phyloP scores from a whole-genome alignment of 2,797 vertebrate genomes.

The Bovichtus diacanthus region DNA sequence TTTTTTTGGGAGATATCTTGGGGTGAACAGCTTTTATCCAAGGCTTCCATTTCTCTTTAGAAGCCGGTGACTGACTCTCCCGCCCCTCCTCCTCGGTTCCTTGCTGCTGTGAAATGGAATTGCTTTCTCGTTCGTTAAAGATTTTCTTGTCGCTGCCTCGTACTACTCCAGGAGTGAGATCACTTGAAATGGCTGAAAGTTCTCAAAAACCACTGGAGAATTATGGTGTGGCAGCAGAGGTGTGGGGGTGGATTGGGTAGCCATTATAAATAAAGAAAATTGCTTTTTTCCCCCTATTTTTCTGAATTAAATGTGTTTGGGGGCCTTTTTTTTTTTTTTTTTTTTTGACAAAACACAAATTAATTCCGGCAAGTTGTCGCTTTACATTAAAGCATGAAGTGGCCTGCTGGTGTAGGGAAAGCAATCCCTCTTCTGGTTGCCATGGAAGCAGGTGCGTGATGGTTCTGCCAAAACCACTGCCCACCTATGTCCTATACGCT shows the following conservation, averaged over 20 bases:
- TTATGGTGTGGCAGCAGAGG: constrained; percentile 45
- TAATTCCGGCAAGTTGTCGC: constrained; percentile 84
- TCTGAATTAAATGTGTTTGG: constrained; percentile 69
- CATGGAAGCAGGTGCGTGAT: constrained; percentile 82
- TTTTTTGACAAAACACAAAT: constrained; percentile 78
- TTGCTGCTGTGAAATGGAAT: constrained; percentile 83
- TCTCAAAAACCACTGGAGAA: constrained; percentile 70
- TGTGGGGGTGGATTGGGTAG: constrained; percentile 25
- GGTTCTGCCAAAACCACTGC: constrained; percentile 78
- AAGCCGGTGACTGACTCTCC: constrained; percentile 72
- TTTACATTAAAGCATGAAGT: constrained; percentile 87
- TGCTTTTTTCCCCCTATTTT: constrained; percentile 52
- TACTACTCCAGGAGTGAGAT: constrained; percentile 69
- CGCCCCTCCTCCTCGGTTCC: constrained; percentile 65
- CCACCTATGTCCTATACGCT: constrained; percentile 77
- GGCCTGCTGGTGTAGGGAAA: constrained; percentile 73
- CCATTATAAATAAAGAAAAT: constrained; percentile 71
- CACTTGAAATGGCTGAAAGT: constrained; percentile 78
- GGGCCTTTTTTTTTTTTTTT: constrained; percentile 41
- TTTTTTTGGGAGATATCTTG: constrained; percentile 64
- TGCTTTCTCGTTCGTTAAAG: constrained; percentile 82
- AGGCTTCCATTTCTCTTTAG: constrained; percentile 80
- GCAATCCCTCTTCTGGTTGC: constrained; percentile 81
- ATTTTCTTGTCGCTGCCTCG: constrained; percentile 76
- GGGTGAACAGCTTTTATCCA: constrained; percentile 81